A percentile compares a stretch with the other conserved stretches of the same genome.
These are phyloP conservation scores for Campaea margaritaria DNA, from an alignment of 2,888 invertebrate genomes.

Conservation along the genomic window DNA sequence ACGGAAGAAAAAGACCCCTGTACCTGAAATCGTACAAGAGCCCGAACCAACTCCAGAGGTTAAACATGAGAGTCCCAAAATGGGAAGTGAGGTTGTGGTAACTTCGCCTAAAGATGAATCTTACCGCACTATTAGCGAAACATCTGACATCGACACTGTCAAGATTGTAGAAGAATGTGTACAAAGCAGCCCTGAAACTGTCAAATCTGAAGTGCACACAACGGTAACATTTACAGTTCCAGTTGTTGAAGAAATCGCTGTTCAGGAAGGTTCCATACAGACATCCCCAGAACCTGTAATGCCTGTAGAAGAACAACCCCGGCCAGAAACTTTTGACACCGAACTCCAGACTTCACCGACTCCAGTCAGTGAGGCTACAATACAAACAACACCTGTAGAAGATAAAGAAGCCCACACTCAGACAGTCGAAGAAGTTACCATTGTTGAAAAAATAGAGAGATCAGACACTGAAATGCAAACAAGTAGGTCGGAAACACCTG, in stretches of 20 bases:
- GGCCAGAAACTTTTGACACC: conserved; percentile 66
- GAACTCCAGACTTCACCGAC: conserved; percentile 85
- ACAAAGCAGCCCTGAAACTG: conserved; percentile 78
- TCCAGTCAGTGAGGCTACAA: conserved; percentile 74
- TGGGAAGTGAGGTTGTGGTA: conserved; percentile 77
- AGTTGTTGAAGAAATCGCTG: conserved; percentile 85
- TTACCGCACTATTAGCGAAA: conserved; percentile 85
- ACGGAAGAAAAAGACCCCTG: conserved; percentile 77
- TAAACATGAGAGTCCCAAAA: conserved; percentile 74
- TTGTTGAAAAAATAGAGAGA: conserved; percentile 71
- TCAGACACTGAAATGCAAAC: conserved; percentile 76
- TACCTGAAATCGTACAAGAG: conserved; percentile 49
- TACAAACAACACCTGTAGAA: conserved; percentile 87
- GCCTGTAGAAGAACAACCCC: conserved; percentile 57
- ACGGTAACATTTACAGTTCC: conserved; percentile 85
- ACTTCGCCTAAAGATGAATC: conserved; percentile 85
- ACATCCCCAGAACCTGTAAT: conserved; percentile 85
- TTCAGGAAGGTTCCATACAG: conserved; percentile 84
- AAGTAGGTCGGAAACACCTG: conserved; percentile 69
- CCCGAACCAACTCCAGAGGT: conserved; percentile 47
- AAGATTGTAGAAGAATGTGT: conserved; percentile 88
- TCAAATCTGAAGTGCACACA: conserved; percentile 77
- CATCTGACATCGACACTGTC: conserved; percentile 85
- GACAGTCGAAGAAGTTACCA: conserved; percentile 66
- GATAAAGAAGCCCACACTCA: conserved; percentile 74